Evolutionary conservation across 2,797 vertebrate species (phyloP), one percentile per base, ranked within the genome.

Genomic region (Aratinga solstitialis): DNA sequence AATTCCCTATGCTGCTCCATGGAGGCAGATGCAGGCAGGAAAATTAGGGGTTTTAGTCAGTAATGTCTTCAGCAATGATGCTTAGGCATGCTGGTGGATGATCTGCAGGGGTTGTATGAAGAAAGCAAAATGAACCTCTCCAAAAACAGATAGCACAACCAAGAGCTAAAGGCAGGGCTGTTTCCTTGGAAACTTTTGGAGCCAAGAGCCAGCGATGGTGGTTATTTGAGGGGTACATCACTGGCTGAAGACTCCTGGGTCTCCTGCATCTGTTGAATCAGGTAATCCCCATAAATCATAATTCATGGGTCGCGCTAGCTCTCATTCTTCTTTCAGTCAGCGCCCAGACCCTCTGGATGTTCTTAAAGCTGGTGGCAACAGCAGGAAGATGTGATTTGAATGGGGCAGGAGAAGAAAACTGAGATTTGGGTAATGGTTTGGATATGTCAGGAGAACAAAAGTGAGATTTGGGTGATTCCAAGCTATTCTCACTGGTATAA

Each of bases 181-280:
- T 30, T 84, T 74, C 14, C 30, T 56, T 2, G 3, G 76, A 8
- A 76, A 34, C 9, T 54, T 59, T 26, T 32, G 71, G 36, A 77
- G 47, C 23, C 17, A 19, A 43, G 63, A 80, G 27, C 9, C 15
- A 23, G 20, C 0, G 3, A 11, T 7, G 47, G 8, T 56, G 29
- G 10, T 29, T 56, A 11, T 56, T 45, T 12, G 32, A 40, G 23
- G 30, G 26, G 8, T 45, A 6, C 5, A 17, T 10, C 17, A 5
- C 17, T 6, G 18, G 10, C 34, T 72, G 51, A 58, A 66, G n/a
- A 30, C 75, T 69, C n/a, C 27, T 27, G 45, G 27, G 34, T 47
- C 62, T 47, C 43, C 50, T 22, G 48, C 5, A 7, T 13, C 59
- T 34, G 2, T 75, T 1, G 0, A 10, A 7, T 15, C 9, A 0